Percentiles rank a stretch among this genome's conserved stretches.
These are phyloP conservation scores for Rhamphomyia laevipes DNA, from an alignment of 2,888 invertebrate species.

Conservation along the genomic window DNA sequence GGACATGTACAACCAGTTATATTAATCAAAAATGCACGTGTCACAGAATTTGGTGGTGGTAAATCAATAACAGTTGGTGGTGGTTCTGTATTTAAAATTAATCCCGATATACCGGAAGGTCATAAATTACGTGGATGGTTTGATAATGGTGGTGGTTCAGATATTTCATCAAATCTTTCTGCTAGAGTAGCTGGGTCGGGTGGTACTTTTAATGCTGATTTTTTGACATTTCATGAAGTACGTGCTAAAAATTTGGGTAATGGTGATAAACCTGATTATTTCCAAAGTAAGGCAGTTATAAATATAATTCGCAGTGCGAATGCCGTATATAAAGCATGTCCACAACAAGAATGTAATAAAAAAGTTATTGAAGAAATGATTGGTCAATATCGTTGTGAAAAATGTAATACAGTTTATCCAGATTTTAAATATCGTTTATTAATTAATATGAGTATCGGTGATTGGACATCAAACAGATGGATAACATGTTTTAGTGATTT, in stretches of 20 bases:
- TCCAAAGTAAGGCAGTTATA: slow-evolving; percentile 64
- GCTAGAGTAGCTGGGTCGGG: slow-evolving; percentile 40
- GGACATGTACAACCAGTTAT: slow-evolving; percentile 66
- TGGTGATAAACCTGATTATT: slow-evolving; percentile 73
- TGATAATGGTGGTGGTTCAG: slow-evolving; percentile 58
- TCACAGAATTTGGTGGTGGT: slow-evolving; percentile 73
- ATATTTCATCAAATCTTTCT: slow-evolving; percentile 53
- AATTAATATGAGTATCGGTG: slow-evolving; percentile 70
- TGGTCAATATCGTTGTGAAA: slow-evolving; percentile 86
- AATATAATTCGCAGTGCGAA: slow-evolving; percentile 71
- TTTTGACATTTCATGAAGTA: slow-evolving; percentile 67
- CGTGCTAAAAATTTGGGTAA: slow-evolving; percentile 56
- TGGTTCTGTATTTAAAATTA: slow-evolving; percentile 56
- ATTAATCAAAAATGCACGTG: slow-evolving; percentile 69
- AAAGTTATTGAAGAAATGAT: slow-evolving; percentile 84
- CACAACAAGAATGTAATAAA: slow-evolving; percentile 82
- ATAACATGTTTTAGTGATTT: slow-evolving; percentile 80
- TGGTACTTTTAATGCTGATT: slow-evolving; percentile 44
- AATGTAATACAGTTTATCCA: slow-evolving; percentile 75
- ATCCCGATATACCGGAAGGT: slow-evolving; percentile 83
- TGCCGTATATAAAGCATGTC: slow-evolving; percentile 84
- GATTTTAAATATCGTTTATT: slow-evolving; percentile 80
- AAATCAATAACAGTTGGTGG: slow-evolving; percentile 51
- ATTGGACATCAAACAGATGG: slow-evolving; percentile 81
- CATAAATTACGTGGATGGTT: slow-evolving; percentile 86